Base-by-base conservation (phyloP, 2,797 vertebrate genomes). In the Hapalemur alaotrensis region DNA sequence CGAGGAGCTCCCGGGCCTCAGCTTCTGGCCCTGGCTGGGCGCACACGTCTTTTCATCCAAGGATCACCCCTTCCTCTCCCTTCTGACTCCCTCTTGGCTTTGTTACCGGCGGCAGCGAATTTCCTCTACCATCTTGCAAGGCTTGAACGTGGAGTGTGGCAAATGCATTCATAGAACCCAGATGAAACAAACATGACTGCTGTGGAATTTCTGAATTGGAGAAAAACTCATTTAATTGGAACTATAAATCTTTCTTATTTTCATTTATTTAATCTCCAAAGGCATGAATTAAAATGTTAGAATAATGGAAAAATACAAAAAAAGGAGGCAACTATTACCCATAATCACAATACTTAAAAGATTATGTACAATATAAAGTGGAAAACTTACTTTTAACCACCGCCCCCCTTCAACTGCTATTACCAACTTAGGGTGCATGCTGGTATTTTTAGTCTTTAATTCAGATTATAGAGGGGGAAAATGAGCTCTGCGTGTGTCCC, bases 221-320 rank as follows among this genome's bases (percentile, higher is more conserved):
- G 63, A 70, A 94, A 87, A 88, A 48, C 30, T 41, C 41, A 86
- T 48, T 76, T 84, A 81, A 94, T 87, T 84, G 65, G 32, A 92
- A 85, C 54, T 23, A 85, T 76, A 92, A 69, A 90, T 92, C 22
- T 72, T 92, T 83, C 65, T 90, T 92, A 78, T 43, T 72, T 43
- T 72, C 46, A 89, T 89, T 91, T 95, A 61, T 35, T 94, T 94
- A 88, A 72, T 91, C 28, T 80, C 20, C 30, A 93, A 52, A 87
- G 57, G 75, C 50, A 92, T 88, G 41, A 69, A 87, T 80, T 93
- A 88, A 89, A 57, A 72, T 90, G 84, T 59, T 57, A 38, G 30
- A 95, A 75, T 91, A 57, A 4, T 57, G 23, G 22, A 86, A 85
- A 96, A 79, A 75, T 28, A 50, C 15, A 43, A 75, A 79, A 79